These are phyloP conservation scores for Drosophila mulleri DNA, from an alignment of 2,888 invertebrate genomes.

Conservation along the genomic window DNA sequence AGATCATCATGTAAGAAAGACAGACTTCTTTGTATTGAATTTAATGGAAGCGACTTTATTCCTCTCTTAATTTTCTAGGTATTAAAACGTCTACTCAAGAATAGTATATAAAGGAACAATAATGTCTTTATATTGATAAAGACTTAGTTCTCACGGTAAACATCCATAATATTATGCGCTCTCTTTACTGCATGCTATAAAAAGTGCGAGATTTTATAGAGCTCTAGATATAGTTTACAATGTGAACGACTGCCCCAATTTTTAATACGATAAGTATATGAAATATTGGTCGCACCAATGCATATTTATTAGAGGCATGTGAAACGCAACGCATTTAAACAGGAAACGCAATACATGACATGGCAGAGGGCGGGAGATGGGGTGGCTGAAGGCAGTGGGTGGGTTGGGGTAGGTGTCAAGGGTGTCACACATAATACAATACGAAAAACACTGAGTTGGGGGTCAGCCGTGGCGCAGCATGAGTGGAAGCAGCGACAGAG, in stretches of 20 bases:
- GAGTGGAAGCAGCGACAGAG: background rate
- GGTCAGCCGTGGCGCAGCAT: conserved; percentile 35
- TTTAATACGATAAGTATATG: conserved; percentile 15
- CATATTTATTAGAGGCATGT: conserved; percentile 10
- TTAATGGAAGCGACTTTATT: background rate
- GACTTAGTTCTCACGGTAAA: background rate
- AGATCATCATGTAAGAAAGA: background rate
- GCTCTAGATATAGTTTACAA: conserved; percentile 32
- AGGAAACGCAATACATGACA: conserved; percentile 26
- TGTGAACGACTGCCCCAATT: conserved; percentile 36
- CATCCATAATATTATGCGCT: background rate
- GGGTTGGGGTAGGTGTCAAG: conserved; percentile 12
- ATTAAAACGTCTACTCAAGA: background rate
- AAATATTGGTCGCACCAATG: conserved; percentile 31
- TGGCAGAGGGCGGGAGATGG: background rate
- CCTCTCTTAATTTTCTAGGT: background rate
- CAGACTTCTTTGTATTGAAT: background rate
- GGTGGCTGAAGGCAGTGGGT: background rate
- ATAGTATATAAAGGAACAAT: background rate
- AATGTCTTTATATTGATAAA: background rate
- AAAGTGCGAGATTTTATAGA: conserved; percentile 1
- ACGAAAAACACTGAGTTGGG: conserved; percentile 25
- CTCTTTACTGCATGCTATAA: background rate
- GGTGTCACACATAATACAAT: conserved; percentile 42
- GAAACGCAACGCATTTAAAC: conserved; percentile 20